Evolutionary conservation across 2,113 vertebrate genomes (phyloP), one percentile per base, ranked within the genome.

Genomic region (Marmota flaviventris): DNA sequence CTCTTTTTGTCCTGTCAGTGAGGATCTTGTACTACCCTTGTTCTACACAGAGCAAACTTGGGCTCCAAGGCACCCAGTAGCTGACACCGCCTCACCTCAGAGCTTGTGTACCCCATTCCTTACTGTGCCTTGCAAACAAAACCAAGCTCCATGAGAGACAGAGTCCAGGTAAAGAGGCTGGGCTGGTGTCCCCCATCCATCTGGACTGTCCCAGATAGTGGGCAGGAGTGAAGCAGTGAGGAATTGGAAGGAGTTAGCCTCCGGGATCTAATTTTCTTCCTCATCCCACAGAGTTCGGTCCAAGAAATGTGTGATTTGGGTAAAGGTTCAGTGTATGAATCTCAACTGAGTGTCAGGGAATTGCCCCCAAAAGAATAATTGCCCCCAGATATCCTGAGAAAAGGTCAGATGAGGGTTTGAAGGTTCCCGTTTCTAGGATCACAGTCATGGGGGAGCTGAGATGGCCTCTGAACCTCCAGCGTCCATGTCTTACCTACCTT

Each of bases 401-500:
- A 45, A 81, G 70, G 45, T 22, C 13, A 58, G 65, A 73, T 18
- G 16, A 42, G 34, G 24, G 32, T 48, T 67, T 48, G 72, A 88
- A 75, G 48, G 37, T 56, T 12, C 34, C 37, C 34, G 25, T 91
- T 89, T 48, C 29, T 61, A 79, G 0, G 2, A 53, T 39, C 69
- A 45, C 14, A 4, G 45, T 76, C 65, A 63, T 56, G 3, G 17
- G 77, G 48, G 53, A 89, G 20, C 14, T 0, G 24, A 89, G 70
- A 42, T 1, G 17, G 53, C 34, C 18, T 45, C 45, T 6, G 4
- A 20, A 13, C 27, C 65, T 63, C 39, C 2, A 27, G n/a, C 0
- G 0, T 1, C 61, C 32, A 25, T 0, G 3, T 48, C 39, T 48
- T 17, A 92, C 99, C 81, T 98, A 99, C 99, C 99, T 99, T 99